Percentiles rank a stretch among this genome's conserved stretches.
phyloP scores from a whole-genome alignment of 92 coral and sea anemone genomes.

The Actinostola sp. region DNA sequence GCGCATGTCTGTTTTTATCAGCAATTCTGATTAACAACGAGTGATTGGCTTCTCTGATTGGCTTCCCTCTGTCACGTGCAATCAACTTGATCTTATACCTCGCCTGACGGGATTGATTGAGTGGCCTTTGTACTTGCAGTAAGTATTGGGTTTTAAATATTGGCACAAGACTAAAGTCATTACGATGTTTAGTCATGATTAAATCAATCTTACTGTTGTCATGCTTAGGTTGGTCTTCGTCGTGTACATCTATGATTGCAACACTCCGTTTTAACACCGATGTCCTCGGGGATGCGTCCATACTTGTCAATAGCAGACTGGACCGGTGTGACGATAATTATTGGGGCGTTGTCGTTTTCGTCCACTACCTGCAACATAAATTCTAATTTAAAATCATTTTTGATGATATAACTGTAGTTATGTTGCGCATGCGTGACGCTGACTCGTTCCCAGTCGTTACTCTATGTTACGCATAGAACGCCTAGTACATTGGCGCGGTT shows the following conservation, averaged over 20 bases:
- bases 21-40: constrained; percentile 52
- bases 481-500: no score
- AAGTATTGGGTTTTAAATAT: constrained; percentile 58
- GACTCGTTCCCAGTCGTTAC: no score
- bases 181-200: constrained; percentile 47
- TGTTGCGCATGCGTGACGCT: no score
- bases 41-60: constrained; percentile 39
- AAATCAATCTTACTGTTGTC: constrained; percentile 70
- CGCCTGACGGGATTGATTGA: constrained; percentile 63
- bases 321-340: constrained; percentile 40
- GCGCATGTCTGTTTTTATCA: constrained; percentile 89
- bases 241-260: constrained; percentile 71
- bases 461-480: no score
- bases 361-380: constrained; percentile 66
- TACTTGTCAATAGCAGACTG: constrained; percentile 32
- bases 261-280: constrained; percentile 50
- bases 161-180: constrained; percentile 65
- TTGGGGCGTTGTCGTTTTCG: constrained; percentile 90
- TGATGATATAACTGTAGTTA: no score
- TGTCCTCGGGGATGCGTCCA: constrained; percentile 81
- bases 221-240: constrained; percentile 68
- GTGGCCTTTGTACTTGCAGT: constrained; percentile 55
- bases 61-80: constrained; percentile 86
- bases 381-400: neutral
- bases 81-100: constrained; percentile 67